Conservation (phyloP, 1,140 invertebrate species). For the Drosophila sucinea region DNA sequence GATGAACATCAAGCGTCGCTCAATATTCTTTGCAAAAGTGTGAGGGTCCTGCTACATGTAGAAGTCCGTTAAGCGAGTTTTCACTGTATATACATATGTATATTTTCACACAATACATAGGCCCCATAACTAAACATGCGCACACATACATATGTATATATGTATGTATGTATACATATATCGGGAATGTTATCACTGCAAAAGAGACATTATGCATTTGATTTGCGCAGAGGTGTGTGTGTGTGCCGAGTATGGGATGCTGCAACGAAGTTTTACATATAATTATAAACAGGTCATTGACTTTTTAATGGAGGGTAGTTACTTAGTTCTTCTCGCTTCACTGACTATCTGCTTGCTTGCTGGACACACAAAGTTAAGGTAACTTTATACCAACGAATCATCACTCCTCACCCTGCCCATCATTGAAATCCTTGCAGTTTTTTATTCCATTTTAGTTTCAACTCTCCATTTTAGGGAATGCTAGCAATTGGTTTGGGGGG, state of each 20-base stretch:
- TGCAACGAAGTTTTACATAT: constrained; percentile 69
- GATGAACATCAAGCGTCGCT: too few species aligned
- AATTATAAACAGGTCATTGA: constrained; percentile 81
- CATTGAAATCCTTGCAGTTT: too few species aligned
- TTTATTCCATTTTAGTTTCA: too few species aligned
- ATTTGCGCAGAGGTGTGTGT: constrained; percentile 53
- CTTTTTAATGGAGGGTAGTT: constrained; percentile 52
- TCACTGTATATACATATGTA: constrained; percentile 12
- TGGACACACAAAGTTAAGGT: constrained; percentile 28
- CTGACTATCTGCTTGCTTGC: constrained; percentile 21
- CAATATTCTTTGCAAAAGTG: too few species aligned
- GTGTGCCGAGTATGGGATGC: constrained; percentile 35
- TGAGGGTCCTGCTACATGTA: too few species aligned
- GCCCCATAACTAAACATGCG: constrained; percentile 40
- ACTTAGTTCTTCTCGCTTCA: constrained; percentile 39
- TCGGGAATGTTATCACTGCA: constrained; percentile 1
- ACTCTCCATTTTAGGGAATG: too few species aligned
- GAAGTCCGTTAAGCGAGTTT: too few species aligned
- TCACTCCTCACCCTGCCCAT: too few species aligned
- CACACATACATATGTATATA: constrained; percentile 24
- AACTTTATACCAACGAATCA: background rate
- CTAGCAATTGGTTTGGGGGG: too few species aligned
- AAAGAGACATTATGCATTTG: constrained; percentile 66
- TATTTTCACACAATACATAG: constrained; percentile 18
- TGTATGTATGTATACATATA: too few species aligned